Evolutionary conservation across 2,113 vertebrate genomes (phyloP).

Genomic region (Tyrannus savana): DNA sequence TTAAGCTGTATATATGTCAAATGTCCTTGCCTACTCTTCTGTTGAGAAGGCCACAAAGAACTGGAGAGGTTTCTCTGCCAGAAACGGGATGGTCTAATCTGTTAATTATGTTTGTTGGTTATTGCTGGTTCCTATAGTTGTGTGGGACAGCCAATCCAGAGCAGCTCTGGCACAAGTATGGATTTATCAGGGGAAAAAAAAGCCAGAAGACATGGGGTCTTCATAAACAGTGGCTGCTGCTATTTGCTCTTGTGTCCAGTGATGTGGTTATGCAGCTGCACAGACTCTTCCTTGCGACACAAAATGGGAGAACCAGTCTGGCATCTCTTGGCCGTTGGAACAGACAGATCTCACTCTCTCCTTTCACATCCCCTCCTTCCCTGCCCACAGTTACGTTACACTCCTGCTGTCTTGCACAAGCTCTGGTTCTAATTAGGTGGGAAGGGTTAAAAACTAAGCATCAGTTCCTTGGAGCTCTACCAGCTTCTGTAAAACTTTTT

Average conservation of each 20-base stretch:
- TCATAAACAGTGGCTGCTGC: neutral
- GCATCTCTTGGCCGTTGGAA: neutral
- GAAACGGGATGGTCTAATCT: neutral
- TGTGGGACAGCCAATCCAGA: neutral
- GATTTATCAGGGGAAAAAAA: neutral
- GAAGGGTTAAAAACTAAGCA: neutral
- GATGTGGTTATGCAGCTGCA: neutral
- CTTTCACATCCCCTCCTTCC: neutral
- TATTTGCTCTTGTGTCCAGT: neutral
- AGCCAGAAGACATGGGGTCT: neutral
- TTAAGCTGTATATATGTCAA: neutral
- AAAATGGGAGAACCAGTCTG: neutral
- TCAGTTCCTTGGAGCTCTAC: neutral
- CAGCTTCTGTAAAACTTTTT: neutral
- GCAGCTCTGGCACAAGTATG: neutral
- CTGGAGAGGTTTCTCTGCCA: neutral
- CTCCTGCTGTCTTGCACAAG: neutral
- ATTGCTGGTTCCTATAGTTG: neutral
- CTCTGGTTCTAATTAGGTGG: neutral
- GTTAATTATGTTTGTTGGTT: neutral
- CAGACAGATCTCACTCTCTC: rapidly evolving
- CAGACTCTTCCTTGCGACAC: neutral
- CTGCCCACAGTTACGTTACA: neutral
- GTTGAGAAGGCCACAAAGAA: neutral
- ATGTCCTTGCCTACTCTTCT: neutral